Evolutionary conservation across 2,797 vertebrate species (phyloP).

Genomic region (Sternotherus odoratus): DNA sequence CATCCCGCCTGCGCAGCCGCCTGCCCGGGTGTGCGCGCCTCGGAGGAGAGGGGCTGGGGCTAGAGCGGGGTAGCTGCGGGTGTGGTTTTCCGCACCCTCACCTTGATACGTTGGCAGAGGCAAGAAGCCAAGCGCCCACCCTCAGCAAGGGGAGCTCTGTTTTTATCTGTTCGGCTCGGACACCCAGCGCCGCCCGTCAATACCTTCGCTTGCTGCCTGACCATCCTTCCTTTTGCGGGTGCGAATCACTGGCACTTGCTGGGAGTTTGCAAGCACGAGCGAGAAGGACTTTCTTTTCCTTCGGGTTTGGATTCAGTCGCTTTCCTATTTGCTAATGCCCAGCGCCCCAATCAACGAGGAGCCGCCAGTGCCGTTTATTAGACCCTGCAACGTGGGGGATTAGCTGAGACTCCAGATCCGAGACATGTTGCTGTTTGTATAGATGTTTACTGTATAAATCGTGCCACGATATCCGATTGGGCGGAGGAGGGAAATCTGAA

Average conservation of each 20-base stretch:
- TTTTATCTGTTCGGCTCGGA: not conserved
- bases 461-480: not conserved
- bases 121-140: not conserved
- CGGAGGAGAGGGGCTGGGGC: not conserved
- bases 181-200: not conserved
- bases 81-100: conserved; percentile 10
- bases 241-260: not conserved
- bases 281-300: not conserved
- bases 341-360: not conserved
- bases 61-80: not conserved
- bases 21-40: not conserved
- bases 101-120: conserved; percentile 43
- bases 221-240: not conserved
- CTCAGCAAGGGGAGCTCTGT: conserved; percentile 57
- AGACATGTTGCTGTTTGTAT: not conserved
- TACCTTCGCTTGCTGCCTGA: conserved; percentile 30
- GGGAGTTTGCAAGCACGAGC: not conserved
- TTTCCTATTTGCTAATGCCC: not conserved
- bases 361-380: not conserved
- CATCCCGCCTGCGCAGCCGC: not conserved
- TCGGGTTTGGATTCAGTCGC: not conserved
- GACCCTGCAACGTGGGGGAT: conserved; percentile 10
- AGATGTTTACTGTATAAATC: not conserved
- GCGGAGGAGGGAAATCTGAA: not conserved
- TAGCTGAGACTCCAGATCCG: not conserved